Conservation (phyloP, 2,113 vertebrate species). For the Oxygymnocypris stewartii region DNA sequence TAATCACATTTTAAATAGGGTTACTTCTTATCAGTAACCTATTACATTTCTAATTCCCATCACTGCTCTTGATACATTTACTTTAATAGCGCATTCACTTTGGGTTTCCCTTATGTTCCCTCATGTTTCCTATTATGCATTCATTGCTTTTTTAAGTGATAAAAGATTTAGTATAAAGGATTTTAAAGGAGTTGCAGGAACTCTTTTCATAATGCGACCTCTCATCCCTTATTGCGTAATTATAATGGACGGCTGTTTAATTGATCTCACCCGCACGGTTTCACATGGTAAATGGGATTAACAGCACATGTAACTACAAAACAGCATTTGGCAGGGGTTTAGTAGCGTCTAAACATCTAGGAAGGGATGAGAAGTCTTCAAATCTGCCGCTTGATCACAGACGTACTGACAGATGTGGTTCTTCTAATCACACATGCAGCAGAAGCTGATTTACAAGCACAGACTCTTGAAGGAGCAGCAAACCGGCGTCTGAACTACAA, state of each 20-base stretch:
- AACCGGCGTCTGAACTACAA: not conserved
- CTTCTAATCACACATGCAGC: not conserved
- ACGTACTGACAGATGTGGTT: constrained; percentile 1
- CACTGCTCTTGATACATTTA: too few species aligned
- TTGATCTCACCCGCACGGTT: not conserved
- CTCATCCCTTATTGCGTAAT: not conserved
- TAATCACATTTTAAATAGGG: too few species aligned
- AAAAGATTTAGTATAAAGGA: not conserved
- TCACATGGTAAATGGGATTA: constrained; percentile 1
- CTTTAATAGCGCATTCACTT: too few species aligned
- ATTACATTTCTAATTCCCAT: too few species aligned
- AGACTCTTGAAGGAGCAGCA: not conserved
- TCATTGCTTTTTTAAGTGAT: not conserved
- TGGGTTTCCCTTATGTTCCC: too few species aligned
- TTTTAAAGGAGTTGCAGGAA: not conserved
- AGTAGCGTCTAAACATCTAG: not conserved
- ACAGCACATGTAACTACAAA: not conserved
- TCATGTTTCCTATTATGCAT: too few species aligned
- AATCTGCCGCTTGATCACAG: not conserved
- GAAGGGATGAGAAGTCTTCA: not conserved
- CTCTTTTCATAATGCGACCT: not conserved
- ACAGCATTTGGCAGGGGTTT: constrained; percentile 1
- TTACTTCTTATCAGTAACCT: too few species aligned
- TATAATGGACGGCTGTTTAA: constrained; percentile 1
- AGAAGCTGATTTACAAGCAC: not conserved